Percentiles rank a stretch among this genome's conserved stretches.
Conservation (phyloP, 2,797 vertebrate genomes). For the Enteromius mattozi region DNA sequence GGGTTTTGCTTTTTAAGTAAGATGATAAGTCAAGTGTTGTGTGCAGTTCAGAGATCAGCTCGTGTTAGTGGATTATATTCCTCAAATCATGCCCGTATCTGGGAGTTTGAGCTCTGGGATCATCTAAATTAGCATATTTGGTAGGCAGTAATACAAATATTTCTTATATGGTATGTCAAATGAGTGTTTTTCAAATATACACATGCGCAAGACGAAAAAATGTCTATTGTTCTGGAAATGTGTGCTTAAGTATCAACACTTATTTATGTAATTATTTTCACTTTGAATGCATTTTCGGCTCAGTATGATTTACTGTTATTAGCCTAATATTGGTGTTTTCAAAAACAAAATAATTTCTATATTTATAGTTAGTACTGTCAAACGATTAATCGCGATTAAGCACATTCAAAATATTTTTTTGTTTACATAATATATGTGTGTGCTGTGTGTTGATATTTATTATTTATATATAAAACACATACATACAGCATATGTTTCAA, state of each 20-base stretch:
- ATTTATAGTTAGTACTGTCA: too few species aligned
- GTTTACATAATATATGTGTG: too few species aligned
- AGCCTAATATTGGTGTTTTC: not conserved
- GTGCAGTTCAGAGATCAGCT: conserved; percentile 6
- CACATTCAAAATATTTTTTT: too few species aligned
- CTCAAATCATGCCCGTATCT: not conserved
- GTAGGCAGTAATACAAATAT: not conserved
- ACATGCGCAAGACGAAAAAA: not conserved
- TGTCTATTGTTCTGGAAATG: not conserved
- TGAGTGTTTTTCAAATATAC: not conserved
- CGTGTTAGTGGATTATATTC: not conserved
- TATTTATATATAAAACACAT: too few species aligned
- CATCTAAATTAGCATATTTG: not conserved
- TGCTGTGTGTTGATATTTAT: too few species aligned
- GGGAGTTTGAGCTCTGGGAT: not conserved
- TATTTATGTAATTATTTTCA: not conserved
- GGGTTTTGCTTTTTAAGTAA: conserved; percentile 1
- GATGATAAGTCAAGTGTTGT: conserved; percentile 43
- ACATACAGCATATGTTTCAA: too few species aligned
- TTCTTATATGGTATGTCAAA: not conserved
- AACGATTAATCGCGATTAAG: too few species aligned
- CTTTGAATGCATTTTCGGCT: not conserved
- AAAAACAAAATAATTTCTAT: too few species aligned
- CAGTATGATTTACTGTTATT: not conserved
- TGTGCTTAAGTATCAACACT: not conserved